Evolutionary conservation across 64 coral and sea anemone species (phyloP).

Genomic region (Pocillopora verrucosa): DNA sequence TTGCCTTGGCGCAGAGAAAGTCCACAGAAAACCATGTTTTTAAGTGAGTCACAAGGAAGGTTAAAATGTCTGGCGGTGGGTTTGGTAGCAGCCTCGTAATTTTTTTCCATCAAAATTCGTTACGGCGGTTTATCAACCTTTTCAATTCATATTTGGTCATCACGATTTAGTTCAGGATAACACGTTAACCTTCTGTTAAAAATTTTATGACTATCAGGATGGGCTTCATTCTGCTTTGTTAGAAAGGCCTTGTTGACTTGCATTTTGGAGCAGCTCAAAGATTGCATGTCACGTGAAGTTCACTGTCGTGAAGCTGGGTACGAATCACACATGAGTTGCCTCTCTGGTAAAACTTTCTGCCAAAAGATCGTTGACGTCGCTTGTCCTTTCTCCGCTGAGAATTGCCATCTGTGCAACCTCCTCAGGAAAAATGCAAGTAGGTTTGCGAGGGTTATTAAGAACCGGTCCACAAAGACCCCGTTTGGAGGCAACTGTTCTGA

Average conservation of each 20-base stretch:
- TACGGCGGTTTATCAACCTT: no score
- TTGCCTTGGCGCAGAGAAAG: no score
- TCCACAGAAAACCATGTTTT: no score
- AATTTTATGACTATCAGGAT: not conserved
- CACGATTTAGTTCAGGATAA: no score
- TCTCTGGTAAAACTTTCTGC: not conserved
- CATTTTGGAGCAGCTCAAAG: not conserved
- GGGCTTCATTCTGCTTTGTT: conserved; percentile 20
- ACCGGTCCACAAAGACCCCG: not conserved
- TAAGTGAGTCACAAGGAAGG: no score
- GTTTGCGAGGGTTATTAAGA: not conserved
- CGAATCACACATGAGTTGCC: not conserved
- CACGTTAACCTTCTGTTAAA: no score
- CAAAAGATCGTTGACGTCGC: not conserved
- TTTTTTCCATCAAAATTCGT: no score
- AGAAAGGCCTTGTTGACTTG: not conserved
- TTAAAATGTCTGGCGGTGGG: no score
- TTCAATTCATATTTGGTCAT: no score
- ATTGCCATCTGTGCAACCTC: not conserved
- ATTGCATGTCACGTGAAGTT: not conserved
- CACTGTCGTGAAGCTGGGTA: not conserved
- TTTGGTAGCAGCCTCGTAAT: no score
- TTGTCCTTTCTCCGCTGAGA: not conserved
- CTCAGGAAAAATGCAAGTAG: conserved; percentile 1
- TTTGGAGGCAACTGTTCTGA: not conserved